Evolutionary conservation across 2,797 vertebrate species (phyloP).

Genomic region (Hipposideros larvatus): DNA sequence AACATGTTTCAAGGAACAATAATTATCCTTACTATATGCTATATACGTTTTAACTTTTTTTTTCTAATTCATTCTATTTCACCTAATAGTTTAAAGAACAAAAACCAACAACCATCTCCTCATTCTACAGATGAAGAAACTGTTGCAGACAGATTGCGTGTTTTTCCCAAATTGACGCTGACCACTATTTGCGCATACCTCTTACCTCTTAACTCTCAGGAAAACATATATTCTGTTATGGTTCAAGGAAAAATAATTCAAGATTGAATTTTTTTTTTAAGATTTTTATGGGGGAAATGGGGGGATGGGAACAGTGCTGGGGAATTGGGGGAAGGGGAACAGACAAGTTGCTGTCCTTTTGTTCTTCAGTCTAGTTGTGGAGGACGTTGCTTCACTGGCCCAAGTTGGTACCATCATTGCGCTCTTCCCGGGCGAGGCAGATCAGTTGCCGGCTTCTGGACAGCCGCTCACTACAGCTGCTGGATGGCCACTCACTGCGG

Average conservation of each 20-base stretch:
- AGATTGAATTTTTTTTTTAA: not conserved
- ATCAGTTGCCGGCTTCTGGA: too few species aligned
- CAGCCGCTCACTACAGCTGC: too few species aligned
- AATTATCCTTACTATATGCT: not conserved
- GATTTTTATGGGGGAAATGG: too few species aligned
- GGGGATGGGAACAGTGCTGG: too few species aligned
- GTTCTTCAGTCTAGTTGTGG: too few species aligned
- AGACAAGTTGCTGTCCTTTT: too few species aligned
- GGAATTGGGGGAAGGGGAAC: too few species aligned
- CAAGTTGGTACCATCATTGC: too few species aligned
- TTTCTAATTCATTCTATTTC: not conserved
- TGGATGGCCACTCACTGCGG: too few species aligned
- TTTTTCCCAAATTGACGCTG: not conserved
- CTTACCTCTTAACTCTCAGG: not conserved
- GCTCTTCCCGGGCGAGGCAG: too few species aligned
- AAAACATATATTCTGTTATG: not conserved
- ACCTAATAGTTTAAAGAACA: not conserved
- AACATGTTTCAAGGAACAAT: not conserved
- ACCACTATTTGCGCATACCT: not conserved
- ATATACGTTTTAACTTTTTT: not conserved
- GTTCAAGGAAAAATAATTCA: not conserved
- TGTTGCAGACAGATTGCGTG: not conserved
- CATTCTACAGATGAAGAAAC: not conserved
- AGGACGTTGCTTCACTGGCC: too few species aligned
- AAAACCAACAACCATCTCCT: not conserved